Evolutionary conservation across 2,797 vertebrate genomes (phyloP), one percentile per base, ranked within the genome.

Genomic region (Eulemur mongoz): DNA sequence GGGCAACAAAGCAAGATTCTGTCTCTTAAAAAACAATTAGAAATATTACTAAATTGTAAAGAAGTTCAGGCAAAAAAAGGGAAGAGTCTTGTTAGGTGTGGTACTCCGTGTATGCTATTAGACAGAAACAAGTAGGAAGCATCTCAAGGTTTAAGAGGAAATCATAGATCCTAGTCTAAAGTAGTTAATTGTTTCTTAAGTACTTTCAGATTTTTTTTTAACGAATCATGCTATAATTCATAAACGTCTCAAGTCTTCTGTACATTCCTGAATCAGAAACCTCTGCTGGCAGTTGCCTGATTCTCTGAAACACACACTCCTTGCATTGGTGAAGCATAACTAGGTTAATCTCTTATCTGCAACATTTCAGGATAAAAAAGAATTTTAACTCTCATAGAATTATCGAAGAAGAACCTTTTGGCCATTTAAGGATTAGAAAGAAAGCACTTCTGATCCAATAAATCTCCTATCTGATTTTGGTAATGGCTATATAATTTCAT

Each of bases 401-500:
- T 98, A 98, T 97, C 97, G 95, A 98, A 98, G 91, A 98, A 88
- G 54, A 83, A 69, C 94, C 70, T 98, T 98, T 98, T 93, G 93
- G 96, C 97, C 98, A 95, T 95, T 98, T 98, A 97, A 94, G 50
- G 97, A 98, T 97, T 95, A 96, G 84, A 95, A 96, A 93, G 90
- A 94, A 98, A 96, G 96, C 89, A 94, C 86, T 97, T 98, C 78
- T 97, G 98, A 98, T 98, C 97, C 97, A 98, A 97, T 98, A 94
- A 97, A 70, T 97, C 95, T 95, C 96, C 95, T 48, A 67, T 87
- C 91, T 98, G 97, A 98, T 99, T 98, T 98, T 98, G 95, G 98
- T 98, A 98, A 99, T 99, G 98, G 98, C 98, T 72, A 89, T 30
- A 67, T 98, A 98, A 99, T 98, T 98, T 98, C 98, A 98, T 99